phyloP scores from a whole-genome alignment of 1,140 invertebrate species.

The Meloidogyne chitwoodi region DNA sequence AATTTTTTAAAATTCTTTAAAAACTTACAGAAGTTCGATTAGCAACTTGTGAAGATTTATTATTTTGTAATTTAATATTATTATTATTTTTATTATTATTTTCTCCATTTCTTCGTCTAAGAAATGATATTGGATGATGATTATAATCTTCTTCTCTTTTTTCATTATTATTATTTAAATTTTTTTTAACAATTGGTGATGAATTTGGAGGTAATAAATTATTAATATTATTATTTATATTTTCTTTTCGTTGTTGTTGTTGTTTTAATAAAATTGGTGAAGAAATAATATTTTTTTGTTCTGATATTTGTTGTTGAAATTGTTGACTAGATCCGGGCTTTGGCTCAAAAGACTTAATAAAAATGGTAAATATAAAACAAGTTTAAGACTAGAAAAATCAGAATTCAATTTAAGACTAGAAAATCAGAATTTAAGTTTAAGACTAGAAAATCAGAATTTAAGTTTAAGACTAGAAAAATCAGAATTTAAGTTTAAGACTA shows the following conservation, averaged over 20 bases:
- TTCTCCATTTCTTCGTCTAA: background rate
- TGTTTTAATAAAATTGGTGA: background rate
- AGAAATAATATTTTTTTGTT: background rate
- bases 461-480: background rate
- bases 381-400: background rate
- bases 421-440: too few species aligned
- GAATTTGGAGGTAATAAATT: background rate
- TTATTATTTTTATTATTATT: background rate
- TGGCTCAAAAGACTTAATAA: background rate
- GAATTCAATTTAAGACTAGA: background rate
- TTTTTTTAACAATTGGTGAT: background rate
- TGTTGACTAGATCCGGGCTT: background rate
- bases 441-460: background rate
- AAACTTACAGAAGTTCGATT: constrained; percentile 9
- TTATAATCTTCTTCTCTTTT: background rate
- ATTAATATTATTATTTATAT: background rate
- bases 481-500: background rate
- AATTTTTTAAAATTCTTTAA: too few species aligned
- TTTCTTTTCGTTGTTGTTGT: background rate
- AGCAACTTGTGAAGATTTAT: background rate
- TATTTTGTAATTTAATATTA: background rate
- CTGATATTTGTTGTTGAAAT: background rate
- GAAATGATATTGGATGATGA: background rate
- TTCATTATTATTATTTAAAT: background rate
- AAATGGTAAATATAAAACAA: background rate